Conservation (phyloP, 2,113 vertebrate genomes). For the Platanista minor region DNA sequence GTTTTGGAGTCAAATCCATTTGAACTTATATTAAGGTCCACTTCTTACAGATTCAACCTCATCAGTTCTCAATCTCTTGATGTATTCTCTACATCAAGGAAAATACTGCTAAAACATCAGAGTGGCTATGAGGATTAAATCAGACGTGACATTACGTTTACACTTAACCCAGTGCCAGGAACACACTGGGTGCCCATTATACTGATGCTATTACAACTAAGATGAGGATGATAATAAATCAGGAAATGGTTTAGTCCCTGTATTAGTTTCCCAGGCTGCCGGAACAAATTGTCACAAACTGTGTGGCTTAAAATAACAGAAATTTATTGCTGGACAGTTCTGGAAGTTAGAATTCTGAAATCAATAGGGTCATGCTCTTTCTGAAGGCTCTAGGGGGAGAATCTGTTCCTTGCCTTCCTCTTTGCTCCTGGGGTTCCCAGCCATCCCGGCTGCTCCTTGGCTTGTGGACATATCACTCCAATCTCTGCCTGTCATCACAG, state of each 20-base stretch:
- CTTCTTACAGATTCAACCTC: background rate
- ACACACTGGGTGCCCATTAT: background rate
- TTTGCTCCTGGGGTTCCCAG: background rate
- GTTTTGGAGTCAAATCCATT: background rate
- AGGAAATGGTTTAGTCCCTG: background rate
- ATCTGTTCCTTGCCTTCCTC: background rate
- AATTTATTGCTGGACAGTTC: background rate
- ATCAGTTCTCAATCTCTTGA: background rate
- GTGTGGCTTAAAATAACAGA: background rate
- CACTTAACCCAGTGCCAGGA: background rate
- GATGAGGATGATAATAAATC: background rate
- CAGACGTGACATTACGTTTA: background rate
- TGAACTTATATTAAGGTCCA: background rate
- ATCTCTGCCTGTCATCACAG: background rate
- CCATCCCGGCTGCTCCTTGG: background rate
- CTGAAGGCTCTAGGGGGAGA: background rate
- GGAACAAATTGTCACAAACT: background rate
- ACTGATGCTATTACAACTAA: background rate
- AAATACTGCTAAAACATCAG: background rate
- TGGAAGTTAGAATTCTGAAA: background rate
- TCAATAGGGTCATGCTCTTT: background rate
- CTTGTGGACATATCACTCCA: background rate
- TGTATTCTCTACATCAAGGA: background rate
- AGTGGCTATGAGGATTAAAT: background rate
- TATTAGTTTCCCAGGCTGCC: background rate